A percentile compares a stretch with the other conserved stretches of the same genome.
Evolutionary conservation across 2,888 invertebrate species (phyloP).

Genomic region (Mythimna pallens): DNA sequence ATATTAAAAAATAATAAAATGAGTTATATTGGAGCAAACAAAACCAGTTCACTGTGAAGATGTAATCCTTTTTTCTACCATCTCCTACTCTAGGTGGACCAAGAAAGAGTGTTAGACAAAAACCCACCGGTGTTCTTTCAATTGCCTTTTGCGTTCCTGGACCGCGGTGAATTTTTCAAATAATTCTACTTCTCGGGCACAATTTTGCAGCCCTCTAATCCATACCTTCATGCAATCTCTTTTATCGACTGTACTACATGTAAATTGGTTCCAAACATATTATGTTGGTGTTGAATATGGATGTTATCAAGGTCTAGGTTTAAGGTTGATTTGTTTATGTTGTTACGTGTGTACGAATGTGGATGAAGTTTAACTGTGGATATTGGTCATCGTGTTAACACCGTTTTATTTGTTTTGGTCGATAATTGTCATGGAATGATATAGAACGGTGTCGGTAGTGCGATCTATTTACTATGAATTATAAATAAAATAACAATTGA

Average conservation of each 20-base stretch:
- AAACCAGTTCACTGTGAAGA: neutral
- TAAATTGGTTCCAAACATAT: constrained; percentile 30
- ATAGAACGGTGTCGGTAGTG: too few relatives aligned
- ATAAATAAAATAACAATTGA: too few relatives aligned
- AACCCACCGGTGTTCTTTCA: too few relatives aligned
- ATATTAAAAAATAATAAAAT: too few relatives aligned
- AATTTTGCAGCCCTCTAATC: too few relatives aligned
- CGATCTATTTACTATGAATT: too few relatives aligned
- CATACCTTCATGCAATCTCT: neutral
- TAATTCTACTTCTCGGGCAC: too few relatives aligned
- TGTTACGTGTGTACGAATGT: constrained; percentile 37
- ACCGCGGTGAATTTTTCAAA: too few relatives aligned
- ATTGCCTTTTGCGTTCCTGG: too few relatives aligned
- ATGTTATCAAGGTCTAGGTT: constrained; percentile 56
- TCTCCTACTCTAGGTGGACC: too few relatives aligned
- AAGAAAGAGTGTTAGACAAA: too few relatives aligned
- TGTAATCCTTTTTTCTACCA: neutral
- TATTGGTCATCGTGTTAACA: constrained; percentile 4
- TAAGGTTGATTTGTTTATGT: constrained; percentile 46
- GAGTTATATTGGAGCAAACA: too few relatives aligned
- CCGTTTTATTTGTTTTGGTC: neutral
- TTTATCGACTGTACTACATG: constrained; percentile 20
- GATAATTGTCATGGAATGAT: neutral
- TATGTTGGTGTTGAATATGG: constrained; percentile 51
- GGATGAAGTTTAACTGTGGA: constrained; percentile 18